Evolutionary conservation across 2,113 vertebrate genomes (phyloP).

Genomic region (Pithys albifrons): DNA sequence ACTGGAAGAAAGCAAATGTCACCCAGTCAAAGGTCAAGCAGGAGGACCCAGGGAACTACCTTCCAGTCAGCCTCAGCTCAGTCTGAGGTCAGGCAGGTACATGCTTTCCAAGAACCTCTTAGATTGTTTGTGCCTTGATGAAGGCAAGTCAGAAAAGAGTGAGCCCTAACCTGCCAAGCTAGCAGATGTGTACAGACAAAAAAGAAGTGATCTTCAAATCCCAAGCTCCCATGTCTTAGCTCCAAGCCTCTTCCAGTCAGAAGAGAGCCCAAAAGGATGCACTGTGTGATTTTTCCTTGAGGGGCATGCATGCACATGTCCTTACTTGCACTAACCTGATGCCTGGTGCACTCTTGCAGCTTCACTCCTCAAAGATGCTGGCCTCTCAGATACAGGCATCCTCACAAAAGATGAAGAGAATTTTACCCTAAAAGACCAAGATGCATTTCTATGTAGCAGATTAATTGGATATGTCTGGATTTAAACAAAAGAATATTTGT

Average conservation of each 20-base stretch:
- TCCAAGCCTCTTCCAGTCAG: background rate
- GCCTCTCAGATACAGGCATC: background rate
- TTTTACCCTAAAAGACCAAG: background rate
- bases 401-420: background rate
- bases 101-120: background rate
- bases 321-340: background rate
- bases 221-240: background rate
- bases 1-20: background rate
- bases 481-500: background rate
- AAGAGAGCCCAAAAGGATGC: background rate
- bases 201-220: background rate
- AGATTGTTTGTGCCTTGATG: background rate
- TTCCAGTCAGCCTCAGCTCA: background rate
- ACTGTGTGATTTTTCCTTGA: background rate
- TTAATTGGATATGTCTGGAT: background rate
- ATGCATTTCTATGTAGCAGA: background rate
- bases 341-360: background rate
- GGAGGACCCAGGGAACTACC: background rate
- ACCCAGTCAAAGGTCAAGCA: background rate
- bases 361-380: background rate
- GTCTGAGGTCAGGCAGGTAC: background rate
- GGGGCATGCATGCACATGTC: rapidly evolving
- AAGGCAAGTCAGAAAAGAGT: background rate
- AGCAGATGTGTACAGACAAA: background rate
- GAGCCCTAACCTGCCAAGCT: background rate